Conservation (phyloP, 2,888 invertebrate species). For the Stenodera caucasica region DNA sequence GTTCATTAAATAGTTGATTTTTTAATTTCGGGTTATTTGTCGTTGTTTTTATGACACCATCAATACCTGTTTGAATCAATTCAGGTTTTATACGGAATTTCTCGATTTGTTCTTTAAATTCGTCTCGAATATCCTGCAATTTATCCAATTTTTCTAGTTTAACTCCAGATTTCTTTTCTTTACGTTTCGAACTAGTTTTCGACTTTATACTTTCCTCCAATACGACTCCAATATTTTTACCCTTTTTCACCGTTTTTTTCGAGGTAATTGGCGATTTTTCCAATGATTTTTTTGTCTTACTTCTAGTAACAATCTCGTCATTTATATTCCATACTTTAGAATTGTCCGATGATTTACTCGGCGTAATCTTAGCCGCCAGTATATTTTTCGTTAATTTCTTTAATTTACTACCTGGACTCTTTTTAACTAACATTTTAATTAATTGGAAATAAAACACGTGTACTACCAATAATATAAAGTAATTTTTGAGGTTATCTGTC, state of each 20-base stretch:
- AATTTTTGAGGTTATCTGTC: not conserved
- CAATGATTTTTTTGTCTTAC: not conserved
- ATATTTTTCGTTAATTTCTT: not conserved
- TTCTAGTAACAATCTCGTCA: not conserved
- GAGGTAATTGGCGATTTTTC: not conserved
- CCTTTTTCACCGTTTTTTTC: no score
- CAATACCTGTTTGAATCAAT: constrained; percentile 31
- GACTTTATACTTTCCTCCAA: no score
- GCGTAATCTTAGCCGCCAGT: not conserved
- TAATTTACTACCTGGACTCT: not conserved
- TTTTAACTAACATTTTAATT: not conserved
- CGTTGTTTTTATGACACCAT: constrained; percentile 45
- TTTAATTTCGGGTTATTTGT: constrained; percentile 46
- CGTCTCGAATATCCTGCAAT: not conserved
- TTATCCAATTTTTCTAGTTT: not conserved
- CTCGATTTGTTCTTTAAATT: constrained; percentile 2
- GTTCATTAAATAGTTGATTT: constrained; percentile 60
- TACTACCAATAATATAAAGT: not conserved
- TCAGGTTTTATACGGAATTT: constrained; percentile 7
- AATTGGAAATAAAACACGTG: not conserved
- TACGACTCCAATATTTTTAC: no score
- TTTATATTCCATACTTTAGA: not conserved
- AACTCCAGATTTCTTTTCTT: no score
- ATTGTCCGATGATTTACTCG: not conserved
- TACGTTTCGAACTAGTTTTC: no score